Evolutionary conservation across 2,113 vertebrate species (phyloP).

Genomic region (Apaloderma vittatum): DNA sequence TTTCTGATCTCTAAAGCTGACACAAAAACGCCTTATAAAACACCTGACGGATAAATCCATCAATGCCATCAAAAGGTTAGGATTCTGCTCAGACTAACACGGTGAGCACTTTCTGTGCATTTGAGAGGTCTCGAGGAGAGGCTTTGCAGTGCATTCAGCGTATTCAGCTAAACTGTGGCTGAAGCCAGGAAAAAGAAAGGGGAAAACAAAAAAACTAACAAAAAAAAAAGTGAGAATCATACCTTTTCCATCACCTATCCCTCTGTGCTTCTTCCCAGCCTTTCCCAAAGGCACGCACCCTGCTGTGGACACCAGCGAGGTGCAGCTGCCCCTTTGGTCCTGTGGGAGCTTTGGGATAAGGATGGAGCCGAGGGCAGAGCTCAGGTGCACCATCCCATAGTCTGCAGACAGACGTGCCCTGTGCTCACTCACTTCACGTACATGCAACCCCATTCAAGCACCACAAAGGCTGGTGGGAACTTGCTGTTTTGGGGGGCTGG

Average conservation of each 20-base stretch:
- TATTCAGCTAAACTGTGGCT: not conserved
- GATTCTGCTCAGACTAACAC: conserved; percentile 42
- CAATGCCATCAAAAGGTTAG: conserved; percentile 58
- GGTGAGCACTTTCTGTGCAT: not conserved
- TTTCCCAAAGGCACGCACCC: not conserved
- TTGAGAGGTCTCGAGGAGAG: not conserved
- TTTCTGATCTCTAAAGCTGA: not conserved
- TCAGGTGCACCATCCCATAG: not conserved
- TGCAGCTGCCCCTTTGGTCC: not conserved
- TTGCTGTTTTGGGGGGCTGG: not conserved
- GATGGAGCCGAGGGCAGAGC: not conserved
- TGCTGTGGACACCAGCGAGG: not conserved
- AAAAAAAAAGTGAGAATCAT: rapidly evolving
- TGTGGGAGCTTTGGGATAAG: not conserved
- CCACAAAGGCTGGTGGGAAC: not conserved
- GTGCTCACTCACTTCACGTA: rapidly evolving
- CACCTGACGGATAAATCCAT: not conserved
- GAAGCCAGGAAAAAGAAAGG: not conserved
- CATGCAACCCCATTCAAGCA: not conserved
- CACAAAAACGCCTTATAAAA: conserved; percentile 35
- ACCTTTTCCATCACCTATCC: not conserved
- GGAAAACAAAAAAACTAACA: rapidly evolving
- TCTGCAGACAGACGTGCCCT: not conserved
- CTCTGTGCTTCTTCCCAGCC: not conserved
- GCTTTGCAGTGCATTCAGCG: not conserved